Conservation (phyloP, 2,113 vertebrate genomes). For the Hiodon tergisus region DNA sequence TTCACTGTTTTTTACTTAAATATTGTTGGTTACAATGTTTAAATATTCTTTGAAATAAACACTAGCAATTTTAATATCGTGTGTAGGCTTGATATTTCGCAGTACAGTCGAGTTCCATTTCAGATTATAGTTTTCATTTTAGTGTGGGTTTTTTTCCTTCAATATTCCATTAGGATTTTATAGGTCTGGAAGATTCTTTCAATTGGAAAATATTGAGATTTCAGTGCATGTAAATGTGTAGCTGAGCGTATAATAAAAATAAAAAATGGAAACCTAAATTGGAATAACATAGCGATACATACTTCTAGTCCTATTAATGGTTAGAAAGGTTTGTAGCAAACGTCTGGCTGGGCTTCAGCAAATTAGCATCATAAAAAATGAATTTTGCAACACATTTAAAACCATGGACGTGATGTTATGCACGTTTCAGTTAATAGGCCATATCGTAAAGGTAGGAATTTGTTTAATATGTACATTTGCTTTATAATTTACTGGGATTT, state of each 20-base stretch:
- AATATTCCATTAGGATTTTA: no score
- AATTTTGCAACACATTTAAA: slow-evolving; percentile 8
- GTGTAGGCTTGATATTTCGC: no score
- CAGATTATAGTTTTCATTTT: no score
- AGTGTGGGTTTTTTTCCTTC: no score
- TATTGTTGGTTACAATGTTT: no score
- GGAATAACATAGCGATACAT: neutral
- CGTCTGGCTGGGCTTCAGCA: neutral
- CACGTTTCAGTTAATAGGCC: neutral
- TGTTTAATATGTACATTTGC: slow-evolving; percentile 9
- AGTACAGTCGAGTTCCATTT: no score
- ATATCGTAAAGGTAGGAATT: neutral
- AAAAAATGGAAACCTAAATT: neutral
- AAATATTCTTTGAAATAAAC: no score
- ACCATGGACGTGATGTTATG: neutral
- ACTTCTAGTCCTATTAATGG: neutral
- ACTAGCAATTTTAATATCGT: no score
- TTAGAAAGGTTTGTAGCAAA: neutral
- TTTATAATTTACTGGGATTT: neutral
- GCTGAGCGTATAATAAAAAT: neutral
- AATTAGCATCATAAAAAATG: slow-evolving; percentile 9
- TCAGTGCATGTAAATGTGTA: no score
- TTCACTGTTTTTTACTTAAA: no score
- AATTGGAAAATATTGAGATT: no score
- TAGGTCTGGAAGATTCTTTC: no score